Conservation (phyloP, 1,140 invertebrate species). For the Saccostrea echinata region DNA sequence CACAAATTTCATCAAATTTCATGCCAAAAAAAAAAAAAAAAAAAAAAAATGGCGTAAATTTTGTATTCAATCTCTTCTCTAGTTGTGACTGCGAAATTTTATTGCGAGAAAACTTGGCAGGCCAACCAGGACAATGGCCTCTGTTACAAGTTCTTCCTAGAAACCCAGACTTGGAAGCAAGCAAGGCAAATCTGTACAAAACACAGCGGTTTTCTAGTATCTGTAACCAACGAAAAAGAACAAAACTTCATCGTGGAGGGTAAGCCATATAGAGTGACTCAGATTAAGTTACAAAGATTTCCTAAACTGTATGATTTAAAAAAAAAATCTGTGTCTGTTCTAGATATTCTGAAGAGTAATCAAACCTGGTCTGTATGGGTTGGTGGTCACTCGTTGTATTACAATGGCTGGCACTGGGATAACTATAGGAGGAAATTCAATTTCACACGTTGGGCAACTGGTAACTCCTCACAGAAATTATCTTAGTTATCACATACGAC, state of each 20-base stretch:
- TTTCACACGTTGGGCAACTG: neutral
- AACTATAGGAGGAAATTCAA: neutral
- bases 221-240: neutral
- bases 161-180: neutral
- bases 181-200: neutral
- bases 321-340: neutral
- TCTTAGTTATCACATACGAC: neutral
- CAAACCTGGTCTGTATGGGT: neutral
- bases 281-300: neutral
- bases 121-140: neutral
- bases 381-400: neutral
- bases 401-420: neutral
- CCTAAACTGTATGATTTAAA: neutral
- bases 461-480: neutral
- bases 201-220: neutral
- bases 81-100: constrained; percentile 1
- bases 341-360: neutral
- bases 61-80: no score
- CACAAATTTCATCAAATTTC: no score
- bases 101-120: neutral
- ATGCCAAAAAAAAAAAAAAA: no score
- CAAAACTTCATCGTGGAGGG: neutral
- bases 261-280: neutral
- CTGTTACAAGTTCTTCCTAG: constrained; percentile 4
- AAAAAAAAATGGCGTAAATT: no score